Base-by-base conservation (phyloP, 2,797 vertebrate genomes). In the Hybognathus amarus region DNA sequence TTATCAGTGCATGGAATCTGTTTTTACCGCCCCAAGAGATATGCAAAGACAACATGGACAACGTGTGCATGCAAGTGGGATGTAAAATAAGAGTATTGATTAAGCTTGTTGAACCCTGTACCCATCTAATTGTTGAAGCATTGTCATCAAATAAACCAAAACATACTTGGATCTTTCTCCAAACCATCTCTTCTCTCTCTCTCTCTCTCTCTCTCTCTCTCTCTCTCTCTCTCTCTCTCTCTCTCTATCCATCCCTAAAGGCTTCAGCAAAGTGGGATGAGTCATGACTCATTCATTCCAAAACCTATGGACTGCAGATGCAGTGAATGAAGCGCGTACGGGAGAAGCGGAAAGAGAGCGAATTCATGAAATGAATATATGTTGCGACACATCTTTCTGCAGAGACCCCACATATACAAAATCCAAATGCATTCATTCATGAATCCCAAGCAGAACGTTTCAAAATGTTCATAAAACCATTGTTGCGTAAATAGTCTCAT, bases 221-320 rank as follows among this genome's bases (percentile, higher is more conserved):
- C 61, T 20, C 9, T 24, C 22, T n/a, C 52, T n/a, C 76, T 22
- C 61, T 20, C 9, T 24, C 22, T n/a, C 52, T n/a, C 56, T 27
- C 59, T 42, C 82, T 59, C 74, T 42, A 45, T 67, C 85, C 81
- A 82, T 85, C 86, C 68, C 80, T 80, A 68, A 59, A 79, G 85
- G 87, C 91, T 81, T 59, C 75, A 77, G 88, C 87, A 82, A 90
- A 85, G 84, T 83, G 87, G 87, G 91, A 92, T 93, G 92, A 94
- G 85, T 93, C 92, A 93, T 89, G 84, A 89, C 89, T 89, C 89
- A 87, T 88, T 92, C 91, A 91, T 91, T 93, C 88, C 85, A 76
- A 88, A 90, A 92, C 86, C 83, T 85, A 86, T 86, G 87, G 89
- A 85, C 91, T 90, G 89, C 90, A 85, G 89, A 89, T 89, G 86